Base-by-base conservation (phyloP, 2,113 vertebrate genomes). In the Cryptomyrus ogoouensis region DNA sequence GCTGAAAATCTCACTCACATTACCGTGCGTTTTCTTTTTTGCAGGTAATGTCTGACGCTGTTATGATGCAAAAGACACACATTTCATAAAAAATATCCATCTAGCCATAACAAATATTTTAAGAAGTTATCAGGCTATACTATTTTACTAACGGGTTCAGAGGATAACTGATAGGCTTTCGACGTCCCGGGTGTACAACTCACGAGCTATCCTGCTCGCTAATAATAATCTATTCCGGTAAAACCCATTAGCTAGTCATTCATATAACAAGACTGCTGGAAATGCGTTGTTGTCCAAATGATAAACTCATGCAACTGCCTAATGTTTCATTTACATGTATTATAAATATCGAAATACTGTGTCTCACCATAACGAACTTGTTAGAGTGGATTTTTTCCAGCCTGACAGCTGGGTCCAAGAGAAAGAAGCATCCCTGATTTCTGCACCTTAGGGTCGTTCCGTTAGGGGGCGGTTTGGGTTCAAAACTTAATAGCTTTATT, bases 381-480 rank as follows among this genome's bases (percentile, higher is more conserved):
- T 42, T 49, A 15, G 35, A 35, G 70, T 90, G 88, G 49, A 62
- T 90, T 87, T 85, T 88, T 53, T 50, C 84, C 90, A 50, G 58
- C 47, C 74, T 46, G 83, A 87, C 87, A 90, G 87, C 66, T 90
- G 89, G 90, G 80, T 92, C 53, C 89, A 88, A 91, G 90, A 91
- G 21, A 31, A 87, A 87, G 46, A 15, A 86, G 49, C 88, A 80
- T 19, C 49, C 19, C 35, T 58, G 47, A 80, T 50, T 89, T 50
- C 50, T 49, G 85, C 21, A 58, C 19, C 19, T 56, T 58, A 44
- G 35, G n/a, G 53, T 62, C 31, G 39, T 13, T 62, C 52, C 87
- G 56, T 24, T 47, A 88, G 70, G 89, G 85, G 85, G 87, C 90
- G 85, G 83, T 27, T 66, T 24, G 44, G 17, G 31, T 84, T 90